Percentiles rank a stretch among this genome's conserved stretches.
Evolutionary conservation across 2,113 vertebrate genomes (phyloP).

Genomic region (Pao palembangensis): DNA sequence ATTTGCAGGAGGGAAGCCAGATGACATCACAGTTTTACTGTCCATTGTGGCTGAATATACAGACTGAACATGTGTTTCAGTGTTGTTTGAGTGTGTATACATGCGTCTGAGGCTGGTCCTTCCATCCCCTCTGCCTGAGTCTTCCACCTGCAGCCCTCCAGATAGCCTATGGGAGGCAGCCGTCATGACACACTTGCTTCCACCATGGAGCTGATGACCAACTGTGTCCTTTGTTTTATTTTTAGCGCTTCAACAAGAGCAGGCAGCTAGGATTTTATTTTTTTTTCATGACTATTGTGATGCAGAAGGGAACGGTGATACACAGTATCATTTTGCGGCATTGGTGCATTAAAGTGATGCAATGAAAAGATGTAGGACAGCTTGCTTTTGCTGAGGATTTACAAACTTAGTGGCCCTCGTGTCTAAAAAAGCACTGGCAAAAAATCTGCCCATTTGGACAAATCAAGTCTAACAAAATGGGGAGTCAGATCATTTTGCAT

Average conservation of each 20-base stretch:
- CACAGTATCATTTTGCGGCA: not conserved
- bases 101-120: constrained; percentile 25
- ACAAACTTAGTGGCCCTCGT: constrained; percentile 10
- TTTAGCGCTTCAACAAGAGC: constrained; percentile 15
- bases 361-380: not conserved
- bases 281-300: constrained; percentile 42
- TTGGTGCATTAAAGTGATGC: not conserved
- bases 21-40: constrained; percentile 98
- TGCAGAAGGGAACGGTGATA: constrained; percentile 13
- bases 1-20: constrained; percentile 90
- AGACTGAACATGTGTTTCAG: constrained; percentile 73
- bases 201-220: constrained; percentile 9
- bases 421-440: not conserved
- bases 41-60: constrained; percentile 98
- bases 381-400: constrained; percentile 9
- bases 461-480: not conserved
- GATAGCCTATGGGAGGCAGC: constrained; percentile 4
- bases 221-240: constrained; percentile 20
- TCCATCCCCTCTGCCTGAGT: constrained; percentile 41
- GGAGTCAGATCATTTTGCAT: not conserved
- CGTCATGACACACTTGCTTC: not conserved
- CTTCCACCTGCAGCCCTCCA: constrained; percentile 52
- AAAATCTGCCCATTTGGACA: not conserved
- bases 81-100: not conserved
- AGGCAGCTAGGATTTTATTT: constrained; percentile 30